Evolutionary conservation across 2,797 vertebrate species (phyloP).

Genomic region (Cryptoprocta ferox): DNA sequence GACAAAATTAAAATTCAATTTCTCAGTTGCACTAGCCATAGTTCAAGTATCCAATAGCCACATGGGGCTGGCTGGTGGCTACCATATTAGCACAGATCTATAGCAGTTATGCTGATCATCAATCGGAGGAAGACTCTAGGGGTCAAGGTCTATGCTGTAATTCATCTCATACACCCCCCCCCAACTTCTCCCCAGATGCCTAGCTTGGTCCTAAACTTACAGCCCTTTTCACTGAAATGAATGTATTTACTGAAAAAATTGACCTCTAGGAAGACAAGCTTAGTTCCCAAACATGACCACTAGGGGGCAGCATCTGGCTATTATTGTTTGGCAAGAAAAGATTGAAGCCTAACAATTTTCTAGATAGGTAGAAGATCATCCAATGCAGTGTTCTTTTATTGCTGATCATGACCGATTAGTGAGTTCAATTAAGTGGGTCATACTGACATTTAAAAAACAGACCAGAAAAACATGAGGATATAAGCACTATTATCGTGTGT

Average conservation of each 20-base stretch:
- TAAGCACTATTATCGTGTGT: not conserved
- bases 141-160: not conserved
- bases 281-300: conserved; percentile 42
- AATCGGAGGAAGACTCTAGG: not conserved
- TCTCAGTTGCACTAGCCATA: not conserved
- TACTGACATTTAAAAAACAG: not conserved
- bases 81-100: not conserved
- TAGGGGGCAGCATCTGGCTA: conserved; percentile 44
- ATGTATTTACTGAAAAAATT: not conserved
- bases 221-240: not conserved
- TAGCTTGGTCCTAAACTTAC: not conserved
- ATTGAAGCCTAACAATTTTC: not conserved
- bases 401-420: not conserved
- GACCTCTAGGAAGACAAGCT: not conserved
- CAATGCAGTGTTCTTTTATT: not conserved
- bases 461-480: not conserved
- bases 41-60: not conserved
- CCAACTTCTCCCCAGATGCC: not conserved
- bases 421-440: not conserved
- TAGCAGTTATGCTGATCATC: not conserved
- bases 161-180: not conserved
- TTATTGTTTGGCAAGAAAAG: not conserved
- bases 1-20: not conserved
- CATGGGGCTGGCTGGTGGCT: not conserved
- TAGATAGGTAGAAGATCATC: not conserved